phyloP scores from a whole-genome alignment of 2,888 invertebrate genomes.

The Apamea crenata region DNA sequence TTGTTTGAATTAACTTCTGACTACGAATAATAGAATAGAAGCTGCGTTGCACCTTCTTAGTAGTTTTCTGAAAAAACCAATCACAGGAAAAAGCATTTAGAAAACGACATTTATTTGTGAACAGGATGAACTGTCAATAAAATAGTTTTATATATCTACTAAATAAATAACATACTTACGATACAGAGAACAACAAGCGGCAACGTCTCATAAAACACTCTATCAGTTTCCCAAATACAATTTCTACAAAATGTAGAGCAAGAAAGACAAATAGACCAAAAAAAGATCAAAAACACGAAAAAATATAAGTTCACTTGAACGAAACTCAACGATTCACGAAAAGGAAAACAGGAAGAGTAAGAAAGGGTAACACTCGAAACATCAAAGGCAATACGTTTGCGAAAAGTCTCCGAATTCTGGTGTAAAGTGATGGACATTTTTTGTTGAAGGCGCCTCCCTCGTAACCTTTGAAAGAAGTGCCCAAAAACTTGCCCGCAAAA shows the following conservation, averaged over 20 bases:
- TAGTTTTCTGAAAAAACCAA: not conserved
- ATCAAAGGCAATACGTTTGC: slow-evolving; percentile 79
- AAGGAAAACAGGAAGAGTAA: slow-evolving; percentile 67
- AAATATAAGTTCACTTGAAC: slow-evolving; percentile 55
- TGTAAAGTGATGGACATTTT: slow-evolving; percentile 72
- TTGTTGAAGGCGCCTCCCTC: slow-evolving; percentile 75
- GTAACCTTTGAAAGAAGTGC: slow-evolving; percentile 71
- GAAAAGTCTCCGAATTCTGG: slow-evolving; percentile 72
- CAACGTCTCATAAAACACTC: not conserved
- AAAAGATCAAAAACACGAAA: slow-evolving; percentile 46
- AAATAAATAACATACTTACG: not conserved
- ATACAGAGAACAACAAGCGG: not conserved
- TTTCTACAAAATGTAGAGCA: slow-evolving; percentile 12
- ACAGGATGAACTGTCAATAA: not conserved
- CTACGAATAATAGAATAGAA: no score
- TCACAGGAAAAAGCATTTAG: not conserved
- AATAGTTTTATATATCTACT: not conserved
- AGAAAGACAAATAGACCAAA: slow-evolving; percentile 27
- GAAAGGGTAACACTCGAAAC: slow-evolving; percentile 78
- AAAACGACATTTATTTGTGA: not conserved
- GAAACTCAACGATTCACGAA: slow-evolving; percentile 69
- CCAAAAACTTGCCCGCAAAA: slow-evolving; percentile 68
- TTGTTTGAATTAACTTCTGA: not conserved
- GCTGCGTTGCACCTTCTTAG: not conserved
- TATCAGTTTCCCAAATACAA: not conserved